phyloP scores from a whole-genome alignment of 2,113 vertebrate genomes.

The Calyptomena viridis region DNA sequence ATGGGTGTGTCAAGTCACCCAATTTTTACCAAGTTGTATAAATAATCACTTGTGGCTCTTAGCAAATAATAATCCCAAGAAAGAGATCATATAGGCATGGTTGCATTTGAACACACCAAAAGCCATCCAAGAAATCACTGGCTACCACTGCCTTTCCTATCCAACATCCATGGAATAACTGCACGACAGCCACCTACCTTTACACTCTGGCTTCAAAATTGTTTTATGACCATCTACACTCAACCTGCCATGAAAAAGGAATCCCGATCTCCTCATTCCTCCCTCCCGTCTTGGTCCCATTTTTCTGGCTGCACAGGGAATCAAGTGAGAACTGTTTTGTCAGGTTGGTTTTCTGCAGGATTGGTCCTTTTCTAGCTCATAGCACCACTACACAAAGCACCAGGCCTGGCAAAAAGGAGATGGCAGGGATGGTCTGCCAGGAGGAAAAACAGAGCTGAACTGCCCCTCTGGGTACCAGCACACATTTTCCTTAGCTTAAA shows the following conservation, averaged over 20 bases:
- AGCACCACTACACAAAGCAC: background rate
- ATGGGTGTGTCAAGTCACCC: background rate
- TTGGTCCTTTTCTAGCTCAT: background rate
- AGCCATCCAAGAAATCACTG: background rate
- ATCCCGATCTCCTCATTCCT: background rate
- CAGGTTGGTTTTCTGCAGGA: background rate
- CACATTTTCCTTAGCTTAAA: background rate
- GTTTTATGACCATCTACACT: background rate
- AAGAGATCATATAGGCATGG: background rate
- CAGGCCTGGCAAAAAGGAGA: background rate
- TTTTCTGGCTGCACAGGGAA: background rate
- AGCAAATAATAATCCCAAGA: background rate
- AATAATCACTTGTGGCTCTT: background rate
- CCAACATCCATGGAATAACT: background rate
- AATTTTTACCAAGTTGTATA: background rate
- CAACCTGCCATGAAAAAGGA: background rate
- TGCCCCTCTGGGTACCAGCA: background rate
- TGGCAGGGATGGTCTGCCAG: background rate
- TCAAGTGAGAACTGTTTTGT: background rate
- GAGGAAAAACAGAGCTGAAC: background rate
- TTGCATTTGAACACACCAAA: background rate
- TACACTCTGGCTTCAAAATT: background rate
- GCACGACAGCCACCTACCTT: background rate
- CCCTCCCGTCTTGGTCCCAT: background rate
- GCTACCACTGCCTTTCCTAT: background rate